Evolutionary conservation across 2,888 invertebrate species (phyloP).

Genomic region (Agrilus mali): DNA sequence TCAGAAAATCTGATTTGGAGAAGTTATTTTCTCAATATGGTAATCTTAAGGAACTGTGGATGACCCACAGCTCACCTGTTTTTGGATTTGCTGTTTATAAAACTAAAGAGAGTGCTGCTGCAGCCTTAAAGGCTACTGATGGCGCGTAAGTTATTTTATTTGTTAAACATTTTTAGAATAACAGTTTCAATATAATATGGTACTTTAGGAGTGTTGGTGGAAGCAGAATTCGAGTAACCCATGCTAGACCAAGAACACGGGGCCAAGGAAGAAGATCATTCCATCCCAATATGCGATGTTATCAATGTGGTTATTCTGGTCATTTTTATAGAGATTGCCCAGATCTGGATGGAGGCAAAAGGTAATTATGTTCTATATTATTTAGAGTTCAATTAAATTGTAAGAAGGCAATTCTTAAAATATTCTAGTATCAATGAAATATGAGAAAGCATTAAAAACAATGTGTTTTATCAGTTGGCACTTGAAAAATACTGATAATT

Average conservation of each 20-base stretch:
- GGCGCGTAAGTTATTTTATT: slow-evolving; percentile 33
- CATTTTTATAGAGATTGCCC: slow-evolving; percentile 46
- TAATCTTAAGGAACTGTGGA: slow-evolving; percentile 41
- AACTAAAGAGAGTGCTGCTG: slow-evolving; percentile 39
- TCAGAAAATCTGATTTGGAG: slow-evolving; percentile 39
- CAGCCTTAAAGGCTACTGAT: slow-evolving; percentile 34
- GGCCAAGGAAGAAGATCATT: slow-evolving; percentile 37
- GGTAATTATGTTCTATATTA: slow-evolving; percentile 20
- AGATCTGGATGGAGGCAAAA: slow-evolving; percentile 30
- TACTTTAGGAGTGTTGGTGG: slow-evolving; percentile 36
- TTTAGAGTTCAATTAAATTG: background rate
- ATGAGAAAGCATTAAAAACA: too few relatives aligned
- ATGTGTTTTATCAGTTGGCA: too few relatives aligned
- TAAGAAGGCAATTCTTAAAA: background rate
- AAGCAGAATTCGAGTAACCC: slow-evolving; percentile 38
- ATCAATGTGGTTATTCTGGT: slow-evolving; percentile 44
- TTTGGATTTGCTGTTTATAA: slow-evolving; percentile 48
- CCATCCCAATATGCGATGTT: slow-evolving; percentile 43
- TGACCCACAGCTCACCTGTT: slow-evolving; percentile 45
- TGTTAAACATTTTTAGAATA: background rate
- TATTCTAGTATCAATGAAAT: background rate
- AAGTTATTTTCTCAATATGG: slow-evolving; percentile 42
- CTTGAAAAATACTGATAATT: too few relatives aligned
- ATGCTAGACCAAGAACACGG: slow-evolving; percentile 39
- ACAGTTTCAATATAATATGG: background rate